Percentiles rank a stretch among this genome's conserved stretches.
Evolutionary conservation across 2,888 invertebrate species (phyloP).

Genomic region (Cerceris ruficornis): DNA sequence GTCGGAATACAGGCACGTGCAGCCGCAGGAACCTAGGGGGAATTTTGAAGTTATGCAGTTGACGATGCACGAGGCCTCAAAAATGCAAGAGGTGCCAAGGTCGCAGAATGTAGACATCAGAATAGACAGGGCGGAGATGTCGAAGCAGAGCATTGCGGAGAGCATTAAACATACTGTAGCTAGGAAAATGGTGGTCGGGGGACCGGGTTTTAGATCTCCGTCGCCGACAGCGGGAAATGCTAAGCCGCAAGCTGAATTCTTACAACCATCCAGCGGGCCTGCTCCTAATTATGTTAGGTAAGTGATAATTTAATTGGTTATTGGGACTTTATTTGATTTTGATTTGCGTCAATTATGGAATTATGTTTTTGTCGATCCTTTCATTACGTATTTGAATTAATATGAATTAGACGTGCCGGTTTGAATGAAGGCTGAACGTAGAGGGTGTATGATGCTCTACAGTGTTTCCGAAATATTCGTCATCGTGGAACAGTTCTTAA

Average conservation of each 20-base stretch:
- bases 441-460: too few relatives aligned
- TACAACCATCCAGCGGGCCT: constrained; percentile 80
- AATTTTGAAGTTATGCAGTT: constrained; percentile 66
- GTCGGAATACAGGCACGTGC: constrained; percentile 60
- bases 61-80: constrained; percentile 61
- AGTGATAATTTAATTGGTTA: constrained; percentile 3
- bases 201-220: constrained; percentile 84
- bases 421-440: too few relatives aligned
- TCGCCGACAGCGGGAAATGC: constrained; percentile 83
- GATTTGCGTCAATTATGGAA: not conserved
- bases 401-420: too few relatives aligned
- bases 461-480: too few relatives aligned
- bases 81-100: constrained; percentile 63
- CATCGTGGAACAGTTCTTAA: too few relatives aligned
- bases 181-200: constrained; percentile 86
- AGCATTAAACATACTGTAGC: constrained; percentile 82
- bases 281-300: constrained; percentile 80
- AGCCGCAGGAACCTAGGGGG: constrained; percentile 49
- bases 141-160: constrained; percentile 84
- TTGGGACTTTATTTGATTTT: too few relatives aligned
- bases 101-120: constrained; percentile 60
- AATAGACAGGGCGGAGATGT: constrained; percentile 82
- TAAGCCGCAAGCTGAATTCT: constrained; percentile 81
- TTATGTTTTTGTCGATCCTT: not conserved
- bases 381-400: too few relatives aligned